These are phyloP conservation scores for Dicentrarchus labrax DNA, from an alignment of 2,113 vertebrate species.

Conservation along the genomic window DNA sequence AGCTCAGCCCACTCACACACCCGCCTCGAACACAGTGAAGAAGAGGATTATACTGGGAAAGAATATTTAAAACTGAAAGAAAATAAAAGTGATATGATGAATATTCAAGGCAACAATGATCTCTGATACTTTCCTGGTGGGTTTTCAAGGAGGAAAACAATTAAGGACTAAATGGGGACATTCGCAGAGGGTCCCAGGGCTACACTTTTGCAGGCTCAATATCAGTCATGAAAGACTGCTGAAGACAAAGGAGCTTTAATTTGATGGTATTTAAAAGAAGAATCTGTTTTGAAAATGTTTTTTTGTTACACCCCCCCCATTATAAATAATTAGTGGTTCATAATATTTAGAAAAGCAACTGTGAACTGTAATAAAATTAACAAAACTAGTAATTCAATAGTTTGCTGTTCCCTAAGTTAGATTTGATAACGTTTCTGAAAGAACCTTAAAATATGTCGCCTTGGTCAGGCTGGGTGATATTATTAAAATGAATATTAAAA, in stretches of 20 bases:
- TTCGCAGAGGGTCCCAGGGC: slow-evolving; percentile 16
- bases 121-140: slow-evolving; percentile 27
- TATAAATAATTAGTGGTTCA: background rate
- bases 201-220: slow-evolving; percentile 7
- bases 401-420: background rate
- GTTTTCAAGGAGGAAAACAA: slow-evolving; percentile 40
- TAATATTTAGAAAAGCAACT: background rate
- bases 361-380: background rate
- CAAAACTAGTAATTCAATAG: background rate
- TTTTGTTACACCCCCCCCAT: background rate
- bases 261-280: slow-evolving; percentile 21
- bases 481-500: background rate
- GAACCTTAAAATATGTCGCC: background rate
- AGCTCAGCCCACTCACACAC: slow-evolving; percentile 55
- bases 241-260: slow-evolving; percentile 34
- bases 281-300: background rate
- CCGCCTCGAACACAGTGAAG: slow-evolving; percentile 1
- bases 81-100: slow-evolving; percentile 50
- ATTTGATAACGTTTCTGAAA: slow-evolving; percentile 6
- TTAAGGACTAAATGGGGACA: slow-evolving; percentile 35
- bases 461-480: background rate
- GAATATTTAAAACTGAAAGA: slow-evolving; percentile 16
- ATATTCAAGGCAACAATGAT: slow-evolving; percentile 68
- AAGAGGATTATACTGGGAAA: slow-evolving; percentile 35
- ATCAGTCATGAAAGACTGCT: background rate